Evolutionary conservation across 2,113 vertebrate species (phyloP).

Genomic region (Trogon surrucura): DNA sequence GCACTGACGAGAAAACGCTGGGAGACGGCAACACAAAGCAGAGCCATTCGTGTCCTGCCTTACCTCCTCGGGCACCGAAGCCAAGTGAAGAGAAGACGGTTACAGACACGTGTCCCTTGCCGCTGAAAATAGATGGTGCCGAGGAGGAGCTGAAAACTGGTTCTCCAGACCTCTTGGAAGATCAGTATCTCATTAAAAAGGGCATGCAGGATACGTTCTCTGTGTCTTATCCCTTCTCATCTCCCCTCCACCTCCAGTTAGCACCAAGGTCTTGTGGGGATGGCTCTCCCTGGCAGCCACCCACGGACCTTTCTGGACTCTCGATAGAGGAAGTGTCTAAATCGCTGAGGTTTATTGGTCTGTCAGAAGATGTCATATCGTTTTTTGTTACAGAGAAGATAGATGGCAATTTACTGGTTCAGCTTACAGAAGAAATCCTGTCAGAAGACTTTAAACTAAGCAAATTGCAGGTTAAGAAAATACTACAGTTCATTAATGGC

Average conservation of each 20-base stretch:
- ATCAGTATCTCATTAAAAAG: slow-evolving; percentile 77
- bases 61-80: slow-evolving; percentile 90
- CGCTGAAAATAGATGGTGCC: slow-evolving; percentile 76
- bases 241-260: slow-evolving; percentile 73
- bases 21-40: slow-evolving; percentile 81
- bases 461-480: slow-evolving; percentile 98
- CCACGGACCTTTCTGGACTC: slow-evolving; percentile 87
- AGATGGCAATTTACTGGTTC: slow-evolving; percentile 94
- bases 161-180: slow-evolving; percentile 74
- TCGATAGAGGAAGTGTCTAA: slow-evolving; percentile 94
- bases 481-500: slow-evolving; percentile 96
- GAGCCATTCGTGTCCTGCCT: slow-evolving; percentile 90
- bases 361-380: slow-evolving; percentile 89
- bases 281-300: slow-evolving; percentile 90
- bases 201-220: slow-evolving; percentile 75
- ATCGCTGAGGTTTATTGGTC: slow-evolving; percentile 91
- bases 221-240: slow-evolving; percentile 76
- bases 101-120: slow-evolving; percentile 69
- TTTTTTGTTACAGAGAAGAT: slow-evolving; percentile 95
- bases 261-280: slow-evolving; percentile 81
- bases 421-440: slow-evolving; percentile 95
- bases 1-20: slow-evolving; percentile 82
- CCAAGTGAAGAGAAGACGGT: slow-evolving; percentile 70
- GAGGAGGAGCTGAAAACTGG: slow-evolving; percentile 73
- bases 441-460: slow-evolving; percentile 96